Percentiles rank a stretch among this genome's conserved stretches.
Conservation (phyloP, 2,888 invertebrate genomes). For the Bibio marci region DNA sequence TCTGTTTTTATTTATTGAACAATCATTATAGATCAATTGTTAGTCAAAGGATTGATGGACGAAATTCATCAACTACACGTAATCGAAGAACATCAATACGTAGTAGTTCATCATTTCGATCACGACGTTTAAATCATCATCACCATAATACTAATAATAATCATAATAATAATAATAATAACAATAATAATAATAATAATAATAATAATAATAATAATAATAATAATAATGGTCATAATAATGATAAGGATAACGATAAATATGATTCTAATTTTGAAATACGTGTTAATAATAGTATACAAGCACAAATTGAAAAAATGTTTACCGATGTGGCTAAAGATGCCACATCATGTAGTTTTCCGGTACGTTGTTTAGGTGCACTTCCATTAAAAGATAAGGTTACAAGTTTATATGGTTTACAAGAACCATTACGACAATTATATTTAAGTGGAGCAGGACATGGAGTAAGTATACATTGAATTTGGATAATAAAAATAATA, state of each 20-base stretch:
- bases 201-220: neutral
- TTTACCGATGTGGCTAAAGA: slow-evolving; percentile 56
- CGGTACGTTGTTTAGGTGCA: slow-evolving; percentile 69
- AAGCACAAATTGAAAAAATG: slow-evolving; percentile 74
- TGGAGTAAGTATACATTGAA: slow-evolving; percentile 21
- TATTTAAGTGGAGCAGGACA: slow-evolving; percentile 33
- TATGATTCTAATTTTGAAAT: slow-evolving; percentile 24
- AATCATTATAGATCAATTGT: slow-evolving; percentile 22
- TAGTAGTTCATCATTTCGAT: slow-evolving; percentile 1
- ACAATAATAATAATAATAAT: neutral
- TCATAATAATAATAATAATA: too few species aligned
- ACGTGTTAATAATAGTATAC: slow-evolving; percentile 51
- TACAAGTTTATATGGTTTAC: slow-evolving; percentile 66
- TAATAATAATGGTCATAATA: slow-evolving; percentile 19
- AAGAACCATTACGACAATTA: slow-evolving; percentile 58
- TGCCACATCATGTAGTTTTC: slow-evolving; percentile 41
- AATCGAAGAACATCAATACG: neutral
- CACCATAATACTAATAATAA: neutral
- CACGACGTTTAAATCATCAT: neutral
- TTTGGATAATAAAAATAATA: too few species aligned
- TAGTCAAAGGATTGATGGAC: slow-evolving; percentile 27
- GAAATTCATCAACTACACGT: slow-evolving; percentile 10
- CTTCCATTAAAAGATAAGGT: slow-evolving; percentile 62
- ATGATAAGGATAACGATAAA: slow-evolving; percentile 14
- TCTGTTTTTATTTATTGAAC: too few species aligned